phyloP scores from a whole-genome alignment of 2,888 invertebrate species.

The Pterostichus madidus region DNA sequence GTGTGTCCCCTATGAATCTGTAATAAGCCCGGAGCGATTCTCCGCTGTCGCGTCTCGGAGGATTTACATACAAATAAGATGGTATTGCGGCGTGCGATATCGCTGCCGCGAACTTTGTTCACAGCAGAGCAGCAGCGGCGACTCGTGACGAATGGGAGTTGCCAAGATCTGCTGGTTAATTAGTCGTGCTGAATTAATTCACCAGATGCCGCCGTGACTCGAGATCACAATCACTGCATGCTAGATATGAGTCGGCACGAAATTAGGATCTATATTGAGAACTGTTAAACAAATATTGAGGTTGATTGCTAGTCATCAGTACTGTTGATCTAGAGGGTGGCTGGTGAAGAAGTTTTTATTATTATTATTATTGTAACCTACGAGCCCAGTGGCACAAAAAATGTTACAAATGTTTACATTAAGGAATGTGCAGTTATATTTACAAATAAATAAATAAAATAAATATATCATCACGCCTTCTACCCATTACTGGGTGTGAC shows the following conservation, averaged over 20 bases:
- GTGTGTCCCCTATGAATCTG: conserved; percentile 19
- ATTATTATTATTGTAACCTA: no score
- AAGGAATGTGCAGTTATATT: no score
- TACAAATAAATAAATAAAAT: no score
- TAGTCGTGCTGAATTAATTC: not conserved
- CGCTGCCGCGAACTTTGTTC: conserved; percentile 13
- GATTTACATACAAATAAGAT: conserved; percentile 22
- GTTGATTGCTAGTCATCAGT: no score
- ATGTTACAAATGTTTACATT: no score
- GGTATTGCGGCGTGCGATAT: not conserved
- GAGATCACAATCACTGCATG: not conserved
- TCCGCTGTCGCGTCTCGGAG: not conserved
- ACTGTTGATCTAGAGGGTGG: no score
- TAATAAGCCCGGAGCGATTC: conserved; percentile 9
- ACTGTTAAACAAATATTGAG: no score
- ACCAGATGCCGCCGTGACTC: not conserved
- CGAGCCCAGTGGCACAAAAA: no score
- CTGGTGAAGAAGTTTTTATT: no score
- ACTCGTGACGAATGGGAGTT: conserved; percentile 10
- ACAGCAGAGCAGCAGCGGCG: not conserved
- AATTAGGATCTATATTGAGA: no score
- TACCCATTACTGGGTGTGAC: no score
- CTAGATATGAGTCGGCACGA: not conserved
- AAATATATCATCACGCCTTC: no score
- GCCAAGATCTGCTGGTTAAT: not conserved